Percentiles rank a stretch among this genome's conserved stretches.
phyloP scores from a whole-genome alignment of 2,888 invertebrate species.

The Synergus gifuensis region DNA sequence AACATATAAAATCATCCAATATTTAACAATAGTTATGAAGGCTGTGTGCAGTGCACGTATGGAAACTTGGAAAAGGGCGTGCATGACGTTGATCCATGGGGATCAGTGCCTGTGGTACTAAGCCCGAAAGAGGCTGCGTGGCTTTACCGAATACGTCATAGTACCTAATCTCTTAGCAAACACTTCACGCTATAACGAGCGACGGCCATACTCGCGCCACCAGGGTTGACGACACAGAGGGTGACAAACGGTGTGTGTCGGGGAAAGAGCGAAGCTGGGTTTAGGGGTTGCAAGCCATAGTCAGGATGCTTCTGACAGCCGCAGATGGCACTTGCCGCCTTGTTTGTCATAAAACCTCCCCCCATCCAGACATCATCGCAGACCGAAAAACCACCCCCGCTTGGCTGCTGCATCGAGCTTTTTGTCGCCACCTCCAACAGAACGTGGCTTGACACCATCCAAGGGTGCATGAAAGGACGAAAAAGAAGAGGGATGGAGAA shows the following conservation, averaged over 20 bases:
- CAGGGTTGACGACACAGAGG: constrained; percentile 43
- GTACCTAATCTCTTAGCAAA: constrained; percentile 56
- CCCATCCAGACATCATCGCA: constrained; percentile 13
- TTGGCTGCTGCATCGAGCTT: neutral
- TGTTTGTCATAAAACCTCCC: constrained; percentile 62
- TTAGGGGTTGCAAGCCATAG: constrained; percentile 29
- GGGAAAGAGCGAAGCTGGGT: constrained; percentile 13
- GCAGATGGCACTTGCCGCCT: constrained; percentile 69
- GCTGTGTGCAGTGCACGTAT: neutral
- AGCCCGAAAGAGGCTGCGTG: constrained; percentile 53
- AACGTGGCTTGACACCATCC: constrained; percentile 7
- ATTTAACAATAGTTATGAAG: neutral
- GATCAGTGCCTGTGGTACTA: constrained; percentile 49
- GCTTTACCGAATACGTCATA: constrained; percentile 50
- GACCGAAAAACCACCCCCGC: constrained; percentile 13
- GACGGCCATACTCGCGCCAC: constrained; percentile 50
- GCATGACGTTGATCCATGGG: constrained; percentile 51
- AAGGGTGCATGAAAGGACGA: constrained; percentile 15
- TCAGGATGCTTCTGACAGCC: constrained; percentile 60
- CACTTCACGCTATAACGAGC: constrained; percentile 55
- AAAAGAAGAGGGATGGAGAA: neutral
- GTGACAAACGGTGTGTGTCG: constrained; percentile 51
- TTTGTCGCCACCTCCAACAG: constrained; percentile 20
- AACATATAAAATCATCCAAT: neutral
- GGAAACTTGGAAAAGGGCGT: constrained; percentile 33